A percentile compares a stretch with the other conserved stretches of the same genome.
Evolutionary conservation across 2,113 vertebrate species (phyloP).

Genomic region (Pithys albifrons): DNA sequence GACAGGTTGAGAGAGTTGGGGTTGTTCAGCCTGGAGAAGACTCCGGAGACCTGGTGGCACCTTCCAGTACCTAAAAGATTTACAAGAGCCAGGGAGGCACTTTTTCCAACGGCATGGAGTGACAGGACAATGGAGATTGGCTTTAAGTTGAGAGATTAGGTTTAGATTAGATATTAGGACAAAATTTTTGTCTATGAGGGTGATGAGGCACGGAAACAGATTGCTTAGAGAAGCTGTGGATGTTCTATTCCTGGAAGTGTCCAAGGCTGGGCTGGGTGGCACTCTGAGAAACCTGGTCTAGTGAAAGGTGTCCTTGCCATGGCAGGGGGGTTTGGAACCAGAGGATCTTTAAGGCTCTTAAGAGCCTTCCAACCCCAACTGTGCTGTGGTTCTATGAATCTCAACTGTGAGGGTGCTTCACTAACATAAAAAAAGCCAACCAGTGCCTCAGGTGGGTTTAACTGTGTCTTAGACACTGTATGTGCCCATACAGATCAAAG

Average conservation of each 20-base stretch:
- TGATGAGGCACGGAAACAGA: not conserved
- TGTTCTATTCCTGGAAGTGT: not conserved
- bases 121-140: not conserved
- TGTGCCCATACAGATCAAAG: fast-evolving
- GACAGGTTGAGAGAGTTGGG: not conserved
- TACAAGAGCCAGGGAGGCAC: not conserved
- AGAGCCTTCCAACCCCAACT: not conserved
- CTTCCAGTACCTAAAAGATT: not conserved
- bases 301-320: too few species aligned
- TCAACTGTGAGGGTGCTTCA: not conserved
- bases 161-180: not conserved
- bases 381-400: not conserved
- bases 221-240: not conserved
- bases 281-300: not conserved
- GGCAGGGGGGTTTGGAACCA: fast-evolving
- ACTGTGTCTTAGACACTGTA: not conserved
- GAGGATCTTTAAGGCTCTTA: not conserved
- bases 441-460: not conserved
- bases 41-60: not conserved
- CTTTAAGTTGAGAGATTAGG: not conserved
- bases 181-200: not conserved
- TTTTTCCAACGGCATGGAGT: not conserved
- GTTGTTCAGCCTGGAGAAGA: not conserved
- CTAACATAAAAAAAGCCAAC: not conserved
- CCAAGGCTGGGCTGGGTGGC: not conserved